These are phyloP conservation scores for Panopea generosa DNA, from an alignment of 2,888 invertebrate species.

Conservation along the genomic window DNA sequence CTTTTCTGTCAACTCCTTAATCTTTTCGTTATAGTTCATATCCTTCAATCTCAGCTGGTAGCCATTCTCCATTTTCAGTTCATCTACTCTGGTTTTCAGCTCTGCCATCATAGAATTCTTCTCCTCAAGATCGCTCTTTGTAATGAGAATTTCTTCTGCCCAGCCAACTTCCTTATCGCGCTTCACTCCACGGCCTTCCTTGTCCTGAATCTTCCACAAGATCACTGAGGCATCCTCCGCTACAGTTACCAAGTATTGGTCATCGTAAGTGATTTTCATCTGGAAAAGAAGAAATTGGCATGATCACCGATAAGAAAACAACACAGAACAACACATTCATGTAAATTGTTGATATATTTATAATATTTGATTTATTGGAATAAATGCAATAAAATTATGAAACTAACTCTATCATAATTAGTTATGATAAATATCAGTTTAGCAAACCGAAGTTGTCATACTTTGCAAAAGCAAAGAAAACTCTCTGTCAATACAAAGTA, in stretches of 20 bases:
- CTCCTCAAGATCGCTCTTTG: constrained; percentile 90
- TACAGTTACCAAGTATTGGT: constrained; percentile 90
- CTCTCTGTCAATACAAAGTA: too few relatives aligned
- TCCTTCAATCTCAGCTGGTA: constrained; percentile 93
- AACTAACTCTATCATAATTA: too few relatives aligned
- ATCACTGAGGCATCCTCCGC: constrained; percentile 92
- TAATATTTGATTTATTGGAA: too few relatives aligned
- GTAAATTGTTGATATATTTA: too few relatives aligned
- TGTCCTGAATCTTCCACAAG: constrained; percentile 92
- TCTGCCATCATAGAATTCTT: constrained; percentile 89
- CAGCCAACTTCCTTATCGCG: constrained; percentile 91
- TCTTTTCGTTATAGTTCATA: constrained; percentile 91
- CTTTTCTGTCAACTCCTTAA: constrained; percentile 92
- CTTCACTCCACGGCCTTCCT: constrained; percentile 86
- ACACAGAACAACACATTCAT: too few relatives aligned
- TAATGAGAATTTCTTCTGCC: constrained; percentile 93
- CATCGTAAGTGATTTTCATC: constrained; percentile 92
- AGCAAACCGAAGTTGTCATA: too few relatives aligned
- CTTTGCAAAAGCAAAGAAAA: too few relatives aligned
- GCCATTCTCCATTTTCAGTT: constrained; percentile 94
- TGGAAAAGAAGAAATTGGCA: constrained; percentile 52
- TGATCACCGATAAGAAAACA: too few relatives aligned
- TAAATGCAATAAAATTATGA: too few relatives aligned
- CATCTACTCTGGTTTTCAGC: constrained; percentile 91
- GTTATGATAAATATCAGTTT: too few relatives aligned